phyloP scores from a whole-genome alignment of 2,888 invertebrate genomes.

The Leptinotarsa haldemani region DNA sequence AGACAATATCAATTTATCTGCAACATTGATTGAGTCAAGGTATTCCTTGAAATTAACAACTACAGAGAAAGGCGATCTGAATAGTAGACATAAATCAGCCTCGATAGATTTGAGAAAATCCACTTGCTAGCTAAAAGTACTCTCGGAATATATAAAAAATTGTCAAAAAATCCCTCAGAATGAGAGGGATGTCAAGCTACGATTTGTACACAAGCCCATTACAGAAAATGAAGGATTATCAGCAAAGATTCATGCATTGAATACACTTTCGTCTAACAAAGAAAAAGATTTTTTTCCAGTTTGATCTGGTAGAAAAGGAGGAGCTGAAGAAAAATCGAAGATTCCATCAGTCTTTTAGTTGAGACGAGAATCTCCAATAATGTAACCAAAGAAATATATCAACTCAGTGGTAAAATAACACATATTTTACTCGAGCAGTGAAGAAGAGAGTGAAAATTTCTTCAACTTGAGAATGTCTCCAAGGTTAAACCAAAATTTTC shows the following conservation, averaged over 20 bases:
- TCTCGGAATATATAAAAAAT: no score
- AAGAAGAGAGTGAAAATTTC: slow-evolving; percentile 37
- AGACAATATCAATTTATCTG: neutral
- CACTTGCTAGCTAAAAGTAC: no score
- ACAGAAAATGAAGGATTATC: slow-evolving; percentile 1
- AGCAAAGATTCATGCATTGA: slow-evolving; percentile 23
- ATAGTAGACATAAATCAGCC: neutral
- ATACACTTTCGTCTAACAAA: slow-evolving; percentile 33
- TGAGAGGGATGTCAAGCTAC: neutral
- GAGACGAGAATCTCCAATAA: slow-evolving; percentile 27
- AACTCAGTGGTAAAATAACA: slow-evolving; percentile 1
- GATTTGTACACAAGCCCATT: neutral
- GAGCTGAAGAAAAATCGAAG: slow-evolving; percentile 42
- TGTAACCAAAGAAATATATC: neutral
- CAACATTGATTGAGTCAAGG: neutral
- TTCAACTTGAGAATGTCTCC: slow-evolving; percentile 38
- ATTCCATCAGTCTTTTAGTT: slow-evolving; percentile 23
- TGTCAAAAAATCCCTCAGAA: no score
- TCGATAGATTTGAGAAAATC: neutral
- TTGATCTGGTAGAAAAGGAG: slow-evolving; percentile 17
- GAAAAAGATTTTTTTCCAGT: slow-evolving; percentile 12
- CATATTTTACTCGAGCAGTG: slow-evolving; percentile 17
- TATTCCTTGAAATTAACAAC: neutral
- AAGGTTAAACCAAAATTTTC: slow-evolving; percentile 42
- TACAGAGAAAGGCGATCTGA: neutral